Evolutionary conservation across 2,113 vertebrate species (phyloP).

Genomic region (Cephalopterus ornatus): DNA sequence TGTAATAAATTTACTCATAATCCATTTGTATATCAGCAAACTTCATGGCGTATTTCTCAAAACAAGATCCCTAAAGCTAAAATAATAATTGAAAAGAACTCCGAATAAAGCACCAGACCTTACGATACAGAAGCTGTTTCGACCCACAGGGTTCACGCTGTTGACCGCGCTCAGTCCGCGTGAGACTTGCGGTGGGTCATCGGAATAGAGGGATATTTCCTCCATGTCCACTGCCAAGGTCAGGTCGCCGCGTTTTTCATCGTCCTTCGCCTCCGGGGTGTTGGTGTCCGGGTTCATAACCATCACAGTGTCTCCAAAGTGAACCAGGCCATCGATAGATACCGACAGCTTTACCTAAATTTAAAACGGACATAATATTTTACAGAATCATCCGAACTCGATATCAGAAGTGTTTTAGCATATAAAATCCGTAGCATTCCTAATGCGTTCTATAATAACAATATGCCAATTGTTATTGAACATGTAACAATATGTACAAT

Average conservation of each 20-base stretch:
- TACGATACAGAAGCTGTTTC: conserved; percentile 80
- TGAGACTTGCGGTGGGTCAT: conserved; percentile 29
- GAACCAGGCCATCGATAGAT: conserved; percentile 77
- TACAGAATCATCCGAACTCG: not conserved
- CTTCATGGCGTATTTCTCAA: not conserved
- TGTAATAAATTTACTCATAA: not conserved
- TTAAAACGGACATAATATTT: not conserved
- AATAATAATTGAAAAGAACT: not conserved
- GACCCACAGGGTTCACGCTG: conserved; percentile 46
- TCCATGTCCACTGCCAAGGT: conserved; percentile 77
- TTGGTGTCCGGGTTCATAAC: conserved; percentile 72
- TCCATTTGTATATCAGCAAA: not conserved
- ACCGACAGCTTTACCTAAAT: conserved; percentile 78
- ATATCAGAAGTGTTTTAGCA: not conserved
- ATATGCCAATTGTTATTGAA: not conserved
- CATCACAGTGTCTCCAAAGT: conserved; percentile 86
- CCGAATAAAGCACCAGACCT: conserved; percentile 69
- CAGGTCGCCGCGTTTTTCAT: not conserved
- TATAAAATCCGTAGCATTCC: rapidly evolving
- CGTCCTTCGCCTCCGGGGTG: not conserved
- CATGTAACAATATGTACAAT: not conserved
- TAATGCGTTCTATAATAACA: not conserved
- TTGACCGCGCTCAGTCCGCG: conserved; percentile 72
- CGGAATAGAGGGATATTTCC: conserved; percentile 17
- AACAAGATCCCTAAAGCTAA: not conserved